phyloP scores from a whole-genome alignment of 2,113 vertebrate genomes.

The Cinclus cinclus region DNA sequence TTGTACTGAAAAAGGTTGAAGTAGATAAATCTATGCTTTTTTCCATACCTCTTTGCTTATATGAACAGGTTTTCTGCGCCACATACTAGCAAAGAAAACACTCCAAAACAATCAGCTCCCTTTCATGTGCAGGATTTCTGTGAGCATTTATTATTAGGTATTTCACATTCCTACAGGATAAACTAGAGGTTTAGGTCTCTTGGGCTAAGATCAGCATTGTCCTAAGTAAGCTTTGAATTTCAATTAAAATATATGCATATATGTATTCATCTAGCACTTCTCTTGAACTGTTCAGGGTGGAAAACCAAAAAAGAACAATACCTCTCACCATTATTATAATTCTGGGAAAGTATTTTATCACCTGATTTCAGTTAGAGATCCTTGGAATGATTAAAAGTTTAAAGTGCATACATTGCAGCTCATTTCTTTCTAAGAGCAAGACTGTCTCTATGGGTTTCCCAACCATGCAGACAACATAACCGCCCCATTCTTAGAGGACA shows the following conservation, averaged over 20 bases:
- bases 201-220: background rate
- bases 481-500: rapidly evolving
- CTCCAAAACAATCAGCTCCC: background rate
- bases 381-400: background rate
- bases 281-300: background rate
- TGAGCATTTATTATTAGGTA: background rate
- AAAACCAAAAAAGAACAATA: background rate
- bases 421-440: background rate
- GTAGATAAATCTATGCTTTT: background rate
- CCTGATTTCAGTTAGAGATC: background rate
- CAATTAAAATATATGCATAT: background rate
- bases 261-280: background rate
- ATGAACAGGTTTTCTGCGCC: background rate
- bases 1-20: background rate
- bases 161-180: background rate
- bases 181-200: background rate
- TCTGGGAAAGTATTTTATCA: background rate
- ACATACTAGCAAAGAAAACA: background rate
- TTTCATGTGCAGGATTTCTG: background rate
- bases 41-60: background rate
- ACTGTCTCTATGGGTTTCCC: background rate
- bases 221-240: background rate
- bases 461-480: background rate
- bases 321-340: background rate
- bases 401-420: background rate